phyloP scores from a whole-genome alignment of 2,113 vertebrate species.

The Turnix velox region DNA sequence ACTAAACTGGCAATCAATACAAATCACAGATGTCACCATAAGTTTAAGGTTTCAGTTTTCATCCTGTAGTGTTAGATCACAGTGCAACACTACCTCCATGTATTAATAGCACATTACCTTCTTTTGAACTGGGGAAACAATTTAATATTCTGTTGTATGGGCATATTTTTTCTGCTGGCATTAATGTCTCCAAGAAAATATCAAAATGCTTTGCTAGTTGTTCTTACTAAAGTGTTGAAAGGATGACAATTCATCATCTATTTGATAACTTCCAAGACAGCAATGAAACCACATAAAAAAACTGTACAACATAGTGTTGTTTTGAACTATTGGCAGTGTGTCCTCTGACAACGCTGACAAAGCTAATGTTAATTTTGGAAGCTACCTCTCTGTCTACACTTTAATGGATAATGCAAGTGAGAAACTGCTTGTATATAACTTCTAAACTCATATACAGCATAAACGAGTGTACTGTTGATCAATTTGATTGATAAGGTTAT shows the following conservation, averaged over 20 bases:
- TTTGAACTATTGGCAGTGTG: background rate
- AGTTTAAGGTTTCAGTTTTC: background rate
- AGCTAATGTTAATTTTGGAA: slow-evolving; percentile 18
- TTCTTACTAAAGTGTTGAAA: background rate
- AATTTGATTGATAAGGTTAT: background rate
- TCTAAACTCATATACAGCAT: background rate
- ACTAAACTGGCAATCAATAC: background rate
- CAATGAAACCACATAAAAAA: background rate
- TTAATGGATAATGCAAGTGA: background rate
- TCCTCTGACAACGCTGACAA: slow-evolving; percentile 4
- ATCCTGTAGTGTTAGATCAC: background rate
- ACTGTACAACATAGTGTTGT: background rate
- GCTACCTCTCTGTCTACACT: background rate
- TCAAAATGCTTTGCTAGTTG: background rate
- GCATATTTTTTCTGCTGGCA: background rate
- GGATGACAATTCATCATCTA: background rate
- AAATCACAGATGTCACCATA: background rate
- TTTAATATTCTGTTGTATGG: background rate
- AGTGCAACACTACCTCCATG: background rate
- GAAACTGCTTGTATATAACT: background rate
- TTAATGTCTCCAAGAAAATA: background rate
- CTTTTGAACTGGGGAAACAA: background rate
- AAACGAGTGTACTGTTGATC: background rate
- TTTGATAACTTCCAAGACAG: background rate
- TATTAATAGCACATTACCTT: background rate